Base-by-base conservation (phyloP, 2,888 invertebrate species). In the Thelaira solivaga region DNA sequence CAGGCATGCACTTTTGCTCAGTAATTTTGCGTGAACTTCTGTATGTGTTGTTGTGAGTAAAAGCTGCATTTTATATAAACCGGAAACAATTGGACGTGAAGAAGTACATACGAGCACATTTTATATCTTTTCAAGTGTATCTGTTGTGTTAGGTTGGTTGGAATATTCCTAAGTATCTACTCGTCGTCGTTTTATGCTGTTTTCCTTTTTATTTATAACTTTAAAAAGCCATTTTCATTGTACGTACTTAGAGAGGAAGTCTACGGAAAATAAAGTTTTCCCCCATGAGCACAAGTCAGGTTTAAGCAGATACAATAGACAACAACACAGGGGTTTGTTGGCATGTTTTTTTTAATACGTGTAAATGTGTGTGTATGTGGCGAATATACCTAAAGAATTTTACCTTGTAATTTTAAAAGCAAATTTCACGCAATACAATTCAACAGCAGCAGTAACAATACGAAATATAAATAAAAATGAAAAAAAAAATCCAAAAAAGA, bases 341-440 rank as follows among this genome's bases (percentile, higher is more conserved):
- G 1, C 45, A 45, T 20, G 45, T 49, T 31, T 18, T 4, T 20
- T 2, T 29, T 11, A 4, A 43, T 29, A 43, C 11, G 24, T 22
- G n/a, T 26, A 8, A 49, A 11, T 47, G 34, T 31, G 24, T 45
- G n/a, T 41, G 13, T 22, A 31, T 34, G 20, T 31, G 49, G 49
- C 47, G 41, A n/a, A n/a, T 13, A 34, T 62, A 57, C 36, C 34
- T 51, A 41, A 41, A 34, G 51, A 67, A 49, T 57, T 69, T 49
- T 67, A 76, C 72, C 76, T 68, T 77, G 64, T 69, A 73, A 74
- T 74, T 71, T 64, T 75, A 75, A 80, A 78, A 78, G 76, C 72
- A 73, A 78, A 79, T 76, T 76, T 69, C 78, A 80, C 73, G 80
- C 80, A 80, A 76, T 73, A 49, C 68, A 49, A 65, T 62, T 59